phyloP scores from a whole-genome alignment of 2,888 invertebrate species.

The Morpho achilles region DNA sequence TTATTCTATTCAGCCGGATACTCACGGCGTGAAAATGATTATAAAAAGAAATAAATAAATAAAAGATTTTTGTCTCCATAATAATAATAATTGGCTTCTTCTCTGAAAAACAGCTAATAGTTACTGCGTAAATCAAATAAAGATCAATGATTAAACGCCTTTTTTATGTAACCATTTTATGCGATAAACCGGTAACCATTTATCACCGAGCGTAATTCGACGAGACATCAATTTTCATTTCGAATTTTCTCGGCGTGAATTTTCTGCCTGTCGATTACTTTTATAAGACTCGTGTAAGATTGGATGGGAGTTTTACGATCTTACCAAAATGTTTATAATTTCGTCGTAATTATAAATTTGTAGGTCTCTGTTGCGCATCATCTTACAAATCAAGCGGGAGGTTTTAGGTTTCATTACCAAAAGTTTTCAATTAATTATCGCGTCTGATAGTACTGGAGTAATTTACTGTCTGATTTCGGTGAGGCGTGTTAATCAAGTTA shows the following conservation, averaged over 20 bases:
- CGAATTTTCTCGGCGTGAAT: conserved; percentile 17
- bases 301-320: not conserved
- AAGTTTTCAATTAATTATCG: too few relatives aligned
- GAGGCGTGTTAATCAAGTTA: too few relatives aligned
- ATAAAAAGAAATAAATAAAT: too few relatives aligned
- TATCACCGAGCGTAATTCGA: conserved; percentile 23
- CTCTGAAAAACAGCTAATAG: not conserved
- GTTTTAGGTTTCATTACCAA: too few relatives aligned
- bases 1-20: too few relatives aligned
- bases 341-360: not conserved
- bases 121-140: conserved; percentile 4
- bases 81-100: not conserved
- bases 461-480: too few relatives aligned
- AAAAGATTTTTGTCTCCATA: too few relatives aligned
- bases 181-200: conserved; percentile 22
- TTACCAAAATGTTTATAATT: not conserved
- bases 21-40: too few relatives aligned
- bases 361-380: too few relatives aligned
- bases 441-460: too few relatives aligned
- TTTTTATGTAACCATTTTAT: conserved; percentile 18
- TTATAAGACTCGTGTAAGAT: conserved; percentile 10
- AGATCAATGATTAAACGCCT: conserved; percentile 7
- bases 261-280: conserved; percentile 13
- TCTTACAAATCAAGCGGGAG: too few relatives aligned
- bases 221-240: conserved; percentile 25